phyloP scores from a whole-genome alignment of 2,113 vertebrate species.

The Ammodytes dubius region DNA sequence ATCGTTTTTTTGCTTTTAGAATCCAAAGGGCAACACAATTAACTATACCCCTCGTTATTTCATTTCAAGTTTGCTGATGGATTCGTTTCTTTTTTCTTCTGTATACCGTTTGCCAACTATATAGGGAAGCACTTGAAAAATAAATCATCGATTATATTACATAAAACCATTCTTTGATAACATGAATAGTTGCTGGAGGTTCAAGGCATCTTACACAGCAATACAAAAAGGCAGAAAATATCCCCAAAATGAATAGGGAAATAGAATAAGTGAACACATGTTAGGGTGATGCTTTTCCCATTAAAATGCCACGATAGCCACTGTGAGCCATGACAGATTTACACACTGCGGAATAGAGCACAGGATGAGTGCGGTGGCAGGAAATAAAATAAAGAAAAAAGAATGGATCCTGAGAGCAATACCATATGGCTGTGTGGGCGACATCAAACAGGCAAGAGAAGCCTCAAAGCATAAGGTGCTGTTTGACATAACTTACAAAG shows the following conservation, averaged over 20 bases:
- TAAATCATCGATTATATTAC: constrained; percentile 34
- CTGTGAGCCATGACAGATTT: constrained; percentile 68
- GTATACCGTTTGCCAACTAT: constrained; percentile 2
- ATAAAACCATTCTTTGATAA: constrained; percentile 15
- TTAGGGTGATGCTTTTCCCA: constrained; percentile 41
- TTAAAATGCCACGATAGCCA: constrained; percentile 37
- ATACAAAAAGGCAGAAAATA: constrained; percentile 15
- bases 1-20: constrained; percentile 51
- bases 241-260: neutral
- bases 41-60: constrained; percentile 41
- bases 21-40: constrained; percentile 45
- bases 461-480: constrained; percentile 69
- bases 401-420: constrained; percentile 57
- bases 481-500: constrained; percentile 75
- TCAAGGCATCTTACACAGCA: constrained; percentile 2
- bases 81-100: constrained; percentile 33
- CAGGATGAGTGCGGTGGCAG: constrained; percentile 58
- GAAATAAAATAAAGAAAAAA: constrained; percentile 58
- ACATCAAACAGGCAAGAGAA: constrained; percentile 66
- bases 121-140: constrained; percentile 22
- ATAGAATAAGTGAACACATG: constrained; percentile 11
- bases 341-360: constrained; percentile 58
- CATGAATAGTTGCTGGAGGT: neutral
- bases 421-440: constrained; percentile 73
- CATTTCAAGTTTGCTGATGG: constrained; percentile 22